These are phyloP conservation scores for Caradrina clavipalpis DNA, from an alignment of 2,888 invertebrate genomes.

Conservation along the genomic window DNA sequence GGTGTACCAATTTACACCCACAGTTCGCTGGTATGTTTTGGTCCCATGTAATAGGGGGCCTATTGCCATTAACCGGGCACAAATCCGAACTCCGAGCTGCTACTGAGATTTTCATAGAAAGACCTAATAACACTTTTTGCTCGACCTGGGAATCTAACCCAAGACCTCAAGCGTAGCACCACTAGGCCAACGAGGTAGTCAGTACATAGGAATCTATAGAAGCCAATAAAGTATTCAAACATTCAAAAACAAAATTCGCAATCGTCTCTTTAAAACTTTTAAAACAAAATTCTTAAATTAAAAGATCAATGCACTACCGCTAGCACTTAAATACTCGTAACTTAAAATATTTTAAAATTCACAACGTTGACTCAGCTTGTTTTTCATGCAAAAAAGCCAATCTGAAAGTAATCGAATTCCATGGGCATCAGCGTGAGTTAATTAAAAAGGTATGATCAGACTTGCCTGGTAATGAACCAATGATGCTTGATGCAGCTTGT, in stretches of 20 bases:
- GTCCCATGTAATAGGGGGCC: no score
- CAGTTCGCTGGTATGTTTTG: no score
- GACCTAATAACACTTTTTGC: no score
- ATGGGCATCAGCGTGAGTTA: constrained; percentile 17
- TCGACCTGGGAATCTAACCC: no score
- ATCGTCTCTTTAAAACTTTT: constrained; percentile 7
- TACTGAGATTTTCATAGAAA: no score
- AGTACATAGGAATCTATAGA: no score
- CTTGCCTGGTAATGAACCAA: neutral
- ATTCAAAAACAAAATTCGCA: neutral
- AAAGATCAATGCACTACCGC: neutral
- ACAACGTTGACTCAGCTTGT: constrained; percentile 15
- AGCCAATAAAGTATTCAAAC: no score
- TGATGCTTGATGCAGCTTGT: neutral
- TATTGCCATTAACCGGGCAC: no score
- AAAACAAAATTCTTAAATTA: neutral
- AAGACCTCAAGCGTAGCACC: no score
- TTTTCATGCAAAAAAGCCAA: constrained; percentile 42
- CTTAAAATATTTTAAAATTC: constrained; percentile 45
- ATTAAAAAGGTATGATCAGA: constrained; percentile 40
- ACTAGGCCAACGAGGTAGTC: no score
- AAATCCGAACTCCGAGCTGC: no score
- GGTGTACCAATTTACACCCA: no score
- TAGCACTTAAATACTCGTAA: constrained; percentile 8
- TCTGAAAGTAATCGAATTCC: constrained; percentile 45